Base-by-base conservation (phyloP, 1,140 invertebrate genomes). In the Papilio dardanus region DNA sequence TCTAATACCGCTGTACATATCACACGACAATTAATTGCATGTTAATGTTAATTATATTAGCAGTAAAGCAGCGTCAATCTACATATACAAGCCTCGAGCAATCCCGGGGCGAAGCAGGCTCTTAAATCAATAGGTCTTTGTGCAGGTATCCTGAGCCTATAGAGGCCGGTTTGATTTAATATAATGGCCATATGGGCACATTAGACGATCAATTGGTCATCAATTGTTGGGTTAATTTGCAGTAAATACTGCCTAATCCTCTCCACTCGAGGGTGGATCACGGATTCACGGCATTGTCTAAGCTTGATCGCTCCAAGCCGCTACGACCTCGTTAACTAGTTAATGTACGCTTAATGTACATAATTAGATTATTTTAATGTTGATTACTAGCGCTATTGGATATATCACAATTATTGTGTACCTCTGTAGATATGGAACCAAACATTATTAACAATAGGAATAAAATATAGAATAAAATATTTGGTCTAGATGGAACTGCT, bases 141-240 rank as follows among this genome's bases (percentile, higher is more conserved):
- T 90, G 71, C 86, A 88, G 88, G 88, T 92, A 87, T 79, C 74
- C 81, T 73, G 81, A 84, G 83, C 79, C 82, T 76, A 80, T 83
- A 79, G 75, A 80, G 79, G 79, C 81, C 81, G 80, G 80, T 83
- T 88, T 91, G 90, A 92, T 92, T 92, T 92, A 91, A 92, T 90
- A 90, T 88, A 90, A 92, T 91, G 86, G 87, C 83, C 86, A 80
- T 83, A 81, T 83, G 87, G 74, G 86, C 80, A 85, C 87, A 92
- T 91, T 90, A 90, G 84, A 88, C 90, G 88, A 91, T 91, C 89
- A 91, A 91, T 92, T 89, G 90, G 79, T 86, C 87, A 89, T 92
- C 86, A 92, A 92, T 92, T 90, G 88, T 82, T 81, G 77, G 82
- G 87, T 89, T 90, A 90, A 90, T 92, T 91, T 91, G 87, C 89